Evolutionary conservation across 2,113 vertebrate species (phyloP).

Genomic region (Cheirogaleus medius): DNA sequence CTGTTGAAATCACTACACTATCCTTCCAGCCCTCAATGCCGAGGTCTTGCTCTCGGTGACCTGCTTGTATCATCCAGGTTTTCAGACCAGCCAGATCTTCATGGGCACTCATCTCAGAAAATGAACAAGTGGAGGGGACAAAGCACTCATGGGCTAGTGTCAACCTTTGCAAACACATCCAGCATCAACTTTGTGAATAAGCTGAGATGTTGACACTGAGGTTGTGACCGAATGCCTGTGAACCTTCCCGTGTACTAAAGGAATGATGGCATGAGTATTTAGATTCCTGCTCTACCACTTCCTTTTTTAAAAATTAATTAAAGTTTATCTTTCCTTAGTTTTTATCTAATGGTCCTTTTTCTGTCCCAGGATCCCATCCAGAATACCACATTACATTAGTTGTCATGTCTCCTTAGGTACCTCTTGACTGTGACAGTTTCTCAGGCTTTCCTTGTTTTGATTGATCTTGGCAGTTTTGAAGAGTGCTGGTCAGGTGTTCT

Average conservation of each 20-base stretch:
- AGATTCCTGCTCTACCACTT: neutral
- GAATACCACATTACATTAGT: neutral
- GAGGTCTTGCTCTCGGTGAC: neutral
- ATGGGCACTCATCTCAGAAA: neutral
- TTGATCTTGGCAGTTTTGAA: neutral
- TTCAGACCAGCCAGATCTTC: neutral
- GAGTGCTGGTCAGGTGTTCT: neutral
- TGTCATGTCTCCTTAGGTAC: neutral
- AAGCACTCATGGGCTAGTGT: accelerated
- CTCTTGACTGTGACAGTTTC: neutral
- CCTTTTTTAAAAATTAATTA: neutral
- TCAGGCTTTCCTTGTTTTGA: neutral
- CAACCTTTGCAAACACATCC: neutral
- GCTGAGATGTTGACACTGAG: neutral
- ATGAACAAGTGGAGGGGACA: neutral
- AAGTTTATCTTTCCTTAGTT: neutral
- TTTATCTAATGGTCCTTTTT: neutral
- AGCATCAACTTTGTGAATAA: neutral
- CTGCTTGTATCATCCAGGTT: too few species aligned
- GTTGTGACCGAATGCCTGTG: neutral
- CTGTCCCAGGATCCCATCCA: neutral
- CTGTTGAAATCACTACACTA: neutral
- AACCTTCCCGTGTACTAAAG: neutral
- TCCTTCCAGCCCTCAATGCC: neutral
- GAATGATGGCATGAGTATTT: neutral